These are phyloP conservation scores for Periphyllus acericola DNA, from an alignment of 2,888 invertebrate species.

Conservation along the genomic window DNA sequence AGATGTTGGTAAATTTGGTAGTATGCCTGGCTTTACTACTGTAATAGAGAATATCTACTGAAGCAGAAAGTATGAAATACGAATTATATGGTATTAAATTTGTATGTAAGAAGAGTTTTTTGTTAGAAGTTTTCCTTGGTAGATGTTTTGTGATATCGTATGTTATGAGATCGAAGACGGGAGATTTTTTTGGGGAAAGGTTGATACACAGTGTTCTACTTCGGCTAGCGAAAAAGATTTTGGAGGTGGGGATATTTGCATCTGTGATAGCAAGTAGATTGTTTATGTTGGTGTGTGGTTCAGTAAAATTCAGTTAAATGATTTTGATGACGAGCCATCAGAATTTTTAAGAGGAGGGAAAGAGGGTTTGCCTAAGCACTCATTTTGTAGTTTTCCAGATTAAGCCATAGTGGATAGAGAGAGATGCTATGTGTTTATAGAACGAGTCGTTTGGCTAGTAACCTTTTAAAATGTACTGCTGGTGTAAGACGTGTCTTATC, in stretches of 20 bases:
- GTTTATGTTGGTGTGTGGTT: not conserved
- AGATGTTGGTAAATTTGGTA: not conserved
- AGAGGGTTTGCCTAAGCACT: not conserved
- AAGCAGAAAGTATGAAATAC: not conserved
- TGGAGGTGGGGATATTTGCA: not conserved
- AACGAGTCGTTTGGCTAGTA: not conserved
- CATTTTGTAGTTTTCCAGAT: slow-evolving; percentile 12
- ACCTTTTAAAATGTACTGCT: not conserved
- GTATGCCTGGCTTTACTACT: not conserved
- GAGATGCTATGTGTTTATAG: not conserved
- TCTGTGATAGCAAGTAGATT: not conserved
- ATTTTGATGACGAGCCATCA: not conserved
- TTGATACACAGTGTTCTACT: not conserved
- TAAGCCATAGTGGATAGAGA: not conserved
- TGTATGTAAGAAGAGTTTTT: not conserved
- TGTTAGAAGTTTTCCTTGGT: not conserved
- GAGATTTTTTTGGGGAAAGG: not conserved
- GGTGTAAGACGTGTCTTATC: not conserved
- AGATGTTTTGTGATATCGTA: not conserved
- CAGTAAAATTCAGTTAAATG: not conserved
- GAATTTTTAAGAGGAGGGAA: not conserved
- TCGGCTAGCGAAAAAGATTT: not conserved
- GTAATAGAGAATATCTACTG: not conserved
- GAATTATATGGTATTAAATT: not conserved
- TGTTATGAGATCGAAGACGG: slow-evolving; percentile 18